Base-by-base conservation (phyloP, 2,888 invertebrate genomes). In the Saturnia pavonia region DNA sequence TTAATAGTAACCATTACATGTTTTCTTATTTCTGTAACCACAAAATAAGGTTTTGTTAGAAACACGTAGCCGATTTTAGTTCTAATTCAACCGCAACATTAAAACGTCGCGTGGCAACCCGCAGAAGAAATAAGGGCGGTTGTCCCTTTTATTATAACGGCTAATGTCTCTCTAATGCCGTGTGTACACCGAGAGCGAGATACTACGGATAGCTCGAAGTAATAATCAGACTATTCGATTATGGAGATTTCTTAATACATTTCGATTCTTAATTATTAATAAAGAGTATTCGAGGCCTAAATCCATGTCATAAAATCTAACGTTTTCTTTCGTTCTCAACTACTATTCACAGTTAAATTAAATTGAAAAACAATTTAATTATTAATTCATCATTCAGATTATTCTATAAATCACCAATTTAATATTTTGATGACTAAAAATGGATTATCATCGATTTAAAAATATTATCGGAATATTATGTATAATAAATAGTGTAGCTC, bases 101-200 rank as follows among this genome's bases (percentile, higher is more conserved):
- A 71, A 69, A 71, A 68, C 65, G 71, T 63, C n/a, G n/a, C n/a
- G n/a, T 63, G 68, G 48, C 68, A 65, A 63, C 68, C 71, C 48
- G 54, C 71, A 63, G 68, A 68, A 71, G 71, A 68, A 71, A 77
- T 76, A 78, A 74, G 79, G 80, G 81, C 75, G 74, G 77, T 67
- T 80, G 84, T 85, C 85, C 88, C 85, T 84, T 88, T 82, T 82
- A 84, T 80, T 84, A 86, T 85, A 85, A 83, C 86, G 79, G 88
- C 85, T 87, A 89, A 89, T 90, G 88, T 85, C 82, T 80, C 82
- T 80, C 82, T 83, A 84, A 65, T 12, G 68, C 12, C 19, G 19
- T 54, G 65, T n/a, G 8, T 78, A 68, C 48, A 71, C 48, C 25
- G 71, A 25, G 71, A 71, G 65, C 42, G 48, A 34, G 45, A 22